Percentiles rank a stretch among this genome's conserved stretches.
These are phyloP conservation scores for Pangasius djambal DNA, from an alignment of 2,797 vertebrate genomes.

Conservation along the genomic window DNA sequence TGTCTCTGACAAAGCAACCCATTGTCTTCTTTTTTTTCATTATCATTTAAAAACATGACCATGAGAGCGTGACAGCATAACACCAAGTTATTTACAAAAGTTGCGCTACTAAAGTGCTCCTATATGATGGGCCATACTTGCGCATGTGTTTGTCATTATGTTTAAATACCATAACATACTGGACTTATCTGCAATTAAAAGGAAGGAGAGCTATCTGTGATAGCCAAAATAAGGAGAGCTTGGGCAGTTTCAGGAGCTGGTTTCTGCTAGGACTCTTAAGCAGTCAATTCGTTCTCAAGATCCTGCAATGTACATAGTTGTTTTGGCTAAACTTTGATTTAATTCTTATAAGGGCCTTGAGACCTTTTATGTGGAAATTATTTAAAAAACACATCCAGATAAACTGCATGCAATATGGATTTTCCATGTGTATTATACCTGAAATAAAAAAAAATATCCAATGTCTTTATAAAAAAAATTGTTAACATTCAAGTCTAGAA, in stretches of 20 bases:
- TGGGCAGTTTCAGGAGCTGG: conserved; percentile 69
- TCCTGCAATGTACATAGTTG: not conserved
- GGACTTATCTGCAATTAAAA: conserved; percentile 28
- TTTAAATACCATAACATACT: not conserved
- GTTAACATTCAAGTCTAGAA: not conserved
- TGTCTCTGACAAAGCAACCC: not conserved
- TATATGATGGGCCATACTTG: not conserved
- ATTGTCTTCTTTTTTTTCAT: not conserved
- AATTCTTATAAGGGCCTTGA: not conserved
- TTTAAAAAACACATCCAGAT: too few relatives aligned
- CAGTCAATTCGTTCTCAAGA: not conserved
- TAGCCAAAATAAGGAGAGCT: conserved; percentile 67
- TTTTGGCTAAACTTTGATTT: not conserved
- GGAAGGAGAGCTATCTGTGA: conserved; percentile 55
- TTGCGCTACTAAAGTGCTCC: too few relatives aligned
- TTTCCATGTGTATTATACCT: too few relatives aligned
- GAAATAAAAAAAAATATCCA: too few relatives aligned
- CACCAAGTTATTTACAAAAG: not conserved
- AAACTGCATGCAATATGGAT: too few relatives aligned
- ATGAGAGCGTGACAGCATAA: not conserved
- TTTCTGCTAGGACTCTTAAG: conserved; percentile 62
- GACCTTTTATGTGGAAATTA: not conserved
- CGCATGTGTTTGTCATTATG: not conserved
- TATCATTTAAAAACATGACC: not conserved
- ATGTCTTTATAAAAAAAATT: not conserved